Percentiles rank a stretch among this genome's conserved stretches.
These are phyloP conservation scores for Colaptes auratus DNA, from an alignment of 2,113 vertebrate genomes.

Conservation along the genomic window DNA sequence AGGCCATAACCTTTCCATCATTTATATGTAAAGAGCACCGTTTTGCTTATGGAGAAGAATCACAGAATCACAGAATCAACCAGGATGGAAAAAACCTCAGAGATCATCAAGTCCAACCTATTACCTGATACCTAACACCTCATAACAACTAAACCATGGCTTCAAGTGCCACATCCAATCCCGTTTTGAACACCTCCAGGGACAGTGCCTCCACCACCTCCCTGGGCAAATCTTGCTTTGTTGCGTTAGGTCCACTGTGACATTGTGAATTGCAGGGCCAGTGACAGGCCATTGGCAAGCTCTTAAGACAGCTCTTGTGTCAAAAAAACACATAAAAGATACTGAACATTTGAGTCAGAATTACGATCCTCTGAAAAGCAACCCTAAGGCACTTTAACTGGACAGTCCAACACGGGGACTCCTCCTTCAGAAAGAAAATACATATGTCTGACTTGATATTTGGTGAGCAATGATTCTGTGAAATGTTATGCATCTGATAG, in stretches of 20 bases:
- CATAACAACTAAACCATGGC: no score
- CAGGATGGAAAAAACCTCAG: no score
- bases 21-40: not conserved
- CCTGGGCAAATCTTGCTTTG: not conserved
- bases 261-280: not conserved
- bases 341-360: not conserved
- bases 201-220: no score
- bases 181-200: no score
- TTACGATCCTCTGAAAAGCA: not conserved
- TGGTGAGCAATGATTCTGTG: not conserved
- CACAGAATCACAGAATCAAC: no score
- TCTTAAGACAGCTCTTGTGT: not conserved
- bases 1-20: not conserved
- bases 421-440: not conserved
- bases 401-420: not conserved
- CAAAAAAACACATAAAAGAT: not conserved
- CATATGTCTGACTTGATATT: fast-evolving
- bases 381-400: not conserved
- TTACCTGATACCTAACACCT: no score
- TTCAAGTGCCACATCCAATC: no score
- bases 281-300: not conserved
- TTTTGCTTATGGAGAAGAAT: not conserved
- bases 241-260: not conserved
- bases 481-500: not conserved
- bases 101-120: no score